phyloP scores from a whole-genome alignment of 2,888 invertebrate genomes.

The Nephrocerus scutellatus region DNA sequence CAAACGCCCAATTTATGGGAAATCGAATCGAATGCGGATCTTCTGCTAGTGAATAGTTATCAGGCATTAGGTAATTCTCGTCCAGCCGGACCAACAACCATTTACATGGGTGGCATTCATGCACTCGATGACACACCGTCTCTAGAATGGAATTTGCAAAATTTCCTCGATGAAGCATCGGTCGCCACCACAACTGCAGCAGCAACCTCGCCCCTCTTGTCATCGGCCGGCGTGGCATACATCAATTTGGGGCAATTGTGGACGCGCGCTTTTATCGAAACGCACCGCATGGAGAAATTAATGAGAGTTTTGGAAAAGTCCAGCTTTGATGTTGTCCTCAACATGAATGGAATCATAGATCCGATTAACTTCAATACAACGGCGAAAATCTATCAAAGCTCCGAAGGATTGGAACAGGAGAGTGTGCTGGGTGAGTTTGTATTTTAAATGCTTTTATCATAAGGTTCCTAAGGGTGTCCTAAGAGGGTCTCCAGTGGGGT shows the following conservation, averaged over 20 bases:
- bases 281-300: constrained; percentile 24
- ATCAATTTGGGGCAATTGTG: constrained; percentile 26
- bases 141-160: constrained; percentile 22
- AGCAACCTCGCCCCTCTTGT: constrained; percentile 5
- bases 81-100: constrained; percentile 27
- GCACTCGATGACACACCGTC: constrained; percentile 20
- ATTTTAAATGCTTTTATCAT: too few relatives aligned
- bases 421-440: constrained; percentile 25
- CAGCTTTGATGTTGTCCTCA: constrained; percentile 26
- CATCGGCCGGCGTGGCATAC: constrained; percentile 25
- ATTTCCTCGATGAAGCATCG: constrained; percentile 22
- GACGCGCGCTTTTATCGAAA: constrained; percentile 20
- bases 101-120: constrained; percentile 31
- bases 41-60: constrained; percentile 29
- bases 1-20: constrained; percentile 27
- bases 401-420: constrained; percentile 26
- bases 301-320: constrained; percentile 24
- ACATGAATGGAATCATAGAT: constrained; percentile 23
- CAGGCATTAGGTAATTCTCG: constrained; percentile 27
- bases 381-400: constrained; percentile 21
- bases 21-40: constrained; percentile 28
- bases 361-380: constrained; percentile 23
- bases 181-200: constrained; percentile 5
- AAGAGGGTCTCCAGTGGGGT: too few relatives aligned
- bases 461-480: too few relatives aligned